Evolutionary conservation across 2,888 invertebrate genomes (phyloP), one percentile per base, ranked within the genome.

Genomic region (Sisyra nigra): DNA sequence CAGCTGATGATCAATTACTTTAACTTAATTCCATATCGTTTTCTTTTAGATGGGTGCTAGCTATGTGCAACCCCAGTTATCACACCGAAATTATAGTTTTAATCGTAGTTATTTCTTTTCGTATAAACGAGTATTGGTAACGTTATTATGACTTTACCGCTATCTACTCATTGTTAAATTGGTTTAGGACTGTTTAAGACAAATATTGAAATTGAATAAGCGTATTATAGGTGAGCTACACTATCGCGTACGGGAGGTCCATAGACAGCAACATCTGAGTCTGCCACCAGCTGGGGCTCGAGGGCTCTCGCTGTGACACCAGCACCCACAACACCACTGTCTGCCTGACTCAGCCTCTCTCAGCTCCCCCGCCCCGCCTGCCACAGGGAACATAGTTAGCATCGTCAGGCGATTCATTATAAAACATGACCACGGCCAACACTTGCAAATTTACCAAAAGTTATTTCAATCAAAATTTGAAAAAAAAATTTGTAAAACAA

Each of bases 371-470:
- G 42, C 42, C 42, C 42, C 42, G 24, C 42, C 42, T 42, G 42
- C 35, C 42, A 42, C 42, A 42, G 42, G 42, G 42, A 42, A 42
- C 34, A 42, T 30, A 42, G 42, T 42, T 42, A 42, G 42, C 42
- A 42, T 35, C 30, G 35, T 34, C 34, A 42, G 35, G 24, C 19
- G 13, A 35, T 17, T 15, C 29, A 40, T 5, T 14, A 19, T 39
- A 19, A n/a, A 11, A 39, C 24, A 24, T 24, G 24, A 35, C 17
- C 19, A 33, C n/a, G 11, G 11, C 33, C n/a, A 33, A 6, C 14
- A 33, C 33, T 6, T n/a, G 14, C 14, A 33, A 33, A 33, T 13
- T 33, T 14, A 6, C n/a, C n/a, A 33, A 33, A 33, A 33, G 14
- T 6, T 33, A 13, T 33, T 30, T 33, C n/a, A 14, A 6, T 8